Percentiles rank a stretch among this genome's conserved stretches.
Conservation (phyloP, 1,140 invertebrate species). For the Scaptodrosophila lebanonensis region DNA sequence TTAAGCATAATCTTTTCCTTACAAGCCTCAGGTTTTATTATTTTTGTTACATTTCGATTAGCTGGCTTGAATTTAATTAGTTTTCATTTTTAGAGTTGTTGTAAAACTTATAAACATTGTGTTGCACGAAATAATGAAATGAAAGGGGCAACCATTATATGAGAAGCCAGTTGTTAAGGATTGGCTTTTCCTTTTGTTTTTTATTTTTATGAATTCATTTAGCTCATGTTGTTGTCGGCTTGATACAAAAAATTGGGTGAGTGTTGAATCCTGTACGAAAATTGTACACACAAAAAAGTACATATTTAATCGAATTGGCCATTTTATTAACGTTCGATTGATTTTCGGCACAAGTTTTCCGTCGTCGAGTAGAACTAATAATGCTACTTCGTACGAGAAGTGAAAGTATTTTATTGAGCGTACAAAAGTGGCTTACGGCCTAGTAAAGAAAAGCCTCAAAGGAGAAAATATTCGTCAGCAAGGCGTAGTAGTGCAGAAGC, state of each 20-base stretch:
- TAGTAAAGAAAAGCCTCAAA: constrained; percentile 13
- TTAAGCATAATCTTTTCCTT: too few relatives aligned
- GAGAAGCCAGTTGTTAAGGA: constrained; percentile 32
- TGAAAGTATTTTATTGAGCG: constrained; percentile 62
- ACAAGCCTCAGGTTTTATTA: not conserved
- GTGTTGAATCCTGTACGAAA: too few relatives aligned
- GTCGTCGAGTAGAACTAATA: constrained; percentile 10
- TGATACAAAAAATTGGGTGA: too few relatives aligned
- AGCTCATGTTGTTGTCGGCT: too few relatives aligned
- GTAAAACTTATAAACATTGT: too few relatives aligned
- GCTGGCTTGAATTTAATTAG: constrained; percentile 40
- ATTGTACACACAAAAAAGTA: too few relatives aligned
- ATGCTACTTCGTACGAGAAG: constrained; percentile 29
- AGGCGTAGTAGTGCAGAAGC: too few relatives aligned
- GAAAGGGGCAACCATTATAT: constrained; percentile 15
- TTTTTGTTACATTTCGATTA: not conserved
- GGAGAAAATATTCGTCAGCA: too few relatives aligned
- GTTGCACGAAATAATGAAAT: not conserved
- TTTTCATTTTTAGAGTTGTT: constrained; percentile 16
- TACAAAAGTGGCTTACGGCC: constrained; percentile 58
- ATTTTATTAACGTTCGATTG: constrained; percentile 56
- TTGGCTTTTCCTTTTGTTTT: too few relatives aligned
- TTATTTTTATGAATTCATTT: too few relatives aligned
- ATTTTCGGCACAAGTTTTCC: constrained; percentile 29
- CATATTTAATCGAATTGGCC: constrained; percentile 20